Conservation (phyloP, 2,888 invertebrate species). For the Antheraea assamensis region DNA sequence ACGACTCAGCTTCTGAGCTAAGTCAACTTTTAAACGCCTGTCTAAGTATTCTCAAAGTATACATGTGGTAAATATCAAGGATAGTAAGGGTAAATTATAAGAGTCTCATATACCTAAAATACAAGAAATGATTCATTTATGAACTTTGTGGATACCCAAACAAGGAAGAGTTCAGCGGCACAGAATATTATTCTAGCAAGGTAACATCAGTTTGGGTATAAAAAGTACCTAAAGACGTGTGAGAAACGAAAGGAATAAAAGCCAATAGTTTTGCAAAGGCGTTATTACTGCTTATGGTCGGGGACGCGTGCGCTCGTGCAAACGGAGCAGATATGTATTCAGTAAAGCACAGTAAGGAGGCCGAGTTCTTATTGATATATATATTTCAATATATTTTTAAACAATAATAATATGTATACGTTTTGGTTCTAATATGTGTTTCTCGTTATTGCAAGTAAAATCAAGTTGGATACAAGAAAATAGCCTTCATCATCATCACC, state of each 20-base stretch:
- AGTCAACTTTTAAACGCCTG: no score
- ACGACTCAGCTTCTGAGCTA: no score
- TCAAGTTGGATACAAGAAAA: no score
- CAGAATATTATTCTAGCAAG: slow-evolving; percentile 12
- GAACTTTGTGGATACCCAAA: neutral
- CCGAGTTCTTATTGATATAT: neutral
- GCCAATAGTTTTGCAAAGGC: slow-evolving; percentile 27
- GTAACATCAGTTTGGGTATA: slow-evolving; percentile 12
- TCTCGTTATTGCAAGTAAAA: no score
- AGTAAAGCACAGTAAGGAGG: neutral
- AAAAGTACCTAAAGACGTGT: slow-evolving; percentile 19
- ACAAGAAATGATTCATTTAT: neutral
- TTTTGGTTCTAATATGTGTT: no score
- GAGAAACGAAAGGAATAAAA: slow-evolving; percentile 25
- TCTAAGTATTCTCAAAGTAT: no score
- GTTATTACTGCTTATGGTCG: slow-evolving; percentile 24
- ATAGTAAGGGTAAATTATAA: no score
- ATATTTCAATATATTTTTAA: neutral
- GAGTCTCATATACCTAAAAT: neutral
- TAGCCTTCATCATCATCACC: no score
- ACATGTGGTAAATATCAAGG: no score
- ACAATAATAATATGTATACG: neutral
- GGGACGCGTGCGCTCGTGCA: slow-evolving; percentile 16
- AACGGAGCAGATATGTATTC: slow-evolving; percentile 8
- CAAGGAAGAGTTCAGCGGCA: neutral